Evolutionary conservation across 2,113 vertebrate genomes (phyloP).

Genomic region (Prinia subflava): DNA sequence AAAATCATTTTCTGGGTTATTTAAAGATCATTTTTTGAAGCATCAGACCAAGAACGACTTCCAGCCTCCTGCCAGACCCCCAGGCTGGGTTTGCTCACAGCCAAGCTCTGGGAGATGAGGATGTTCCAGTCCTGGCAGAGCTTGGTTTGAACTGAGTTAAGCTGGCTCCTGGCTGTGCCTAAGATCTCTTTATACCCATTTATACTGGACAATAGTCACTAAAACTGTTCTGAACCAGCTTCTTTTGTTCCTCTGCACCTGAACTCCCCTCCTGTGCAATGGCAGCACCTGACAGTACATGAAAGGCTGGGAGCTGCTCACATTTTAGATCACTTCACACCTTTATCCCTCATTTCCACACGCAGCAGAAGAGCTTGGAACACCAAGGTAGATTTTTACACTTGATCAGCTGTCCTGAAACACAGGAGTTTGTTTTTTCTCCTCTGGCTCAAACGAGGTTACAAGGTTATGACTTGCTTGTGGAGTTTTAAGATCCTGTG

Average conservation of each 20-base stretch:
- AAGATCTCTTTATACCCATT: background rate
- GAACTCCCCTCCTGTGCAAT: background rate
- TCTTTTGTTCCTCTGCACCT: background rate
- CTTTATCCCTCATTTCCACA: background rate
- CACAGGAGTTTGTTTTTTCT: background rate
- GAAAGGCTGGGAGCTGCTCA: background rate
- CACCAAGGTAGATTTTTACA: accelerated
- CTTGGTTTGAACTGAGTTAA: background rate
- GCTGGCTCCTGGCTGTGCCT: background rate
- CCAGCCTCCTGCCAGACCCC: background rate
- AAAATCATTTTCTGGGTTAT: background rate
- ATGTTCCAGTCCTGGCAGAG: background rate
- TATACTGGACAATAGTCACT: background rate
- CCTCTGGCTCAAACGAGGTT: background rate
- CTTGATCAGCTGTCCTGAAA: background rate
- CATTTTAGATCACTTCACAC: background rate
- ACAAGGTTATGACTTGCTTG: background rate
- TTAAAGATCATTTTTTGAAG: background rate
- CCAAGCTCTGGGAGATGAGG: background rate
- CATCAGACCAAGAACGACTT: background rate
- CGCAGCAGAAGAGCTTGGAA: background rate
- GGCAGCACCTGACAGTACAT: background rate
- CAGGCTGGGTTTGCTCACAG: too few relatives aligned
- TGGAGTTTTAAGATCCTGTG: background rate
- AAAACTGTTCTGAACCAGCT: background rate